Evolutionary conservation across 2,797 vertebrate genomes (phyloP).

Genomic region (Limnodromus scolopaceus): DNA sequence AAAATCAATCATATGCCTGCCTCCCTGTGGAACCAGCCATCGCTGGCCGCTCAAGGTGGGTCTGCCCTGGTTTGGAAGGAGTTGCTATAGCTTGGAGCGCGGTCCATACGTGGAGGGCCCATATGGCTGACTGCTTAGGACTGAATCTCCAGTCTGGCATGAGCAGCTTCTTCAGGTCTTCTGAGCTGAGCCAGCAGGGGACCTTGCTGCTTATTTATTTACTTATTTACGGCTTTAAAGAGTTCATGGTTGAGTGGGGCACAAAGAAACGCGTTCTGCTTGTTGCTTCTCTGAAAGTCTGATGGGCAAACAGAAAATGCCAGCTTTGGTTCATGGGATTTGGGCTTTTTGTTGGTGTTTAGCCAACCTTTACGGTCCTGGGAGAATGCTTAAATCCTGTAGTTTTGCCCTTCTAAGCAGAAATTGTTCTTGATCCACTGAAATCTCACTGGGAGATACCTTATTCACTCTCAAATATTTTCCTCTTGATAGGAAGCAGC

Average conservation of each 20-base stretch:
- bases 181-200: background rate
- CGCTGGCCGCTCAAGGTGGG: accelerated
- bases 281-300: background rate
- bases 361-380: background rate
- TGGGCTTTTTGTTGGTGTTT: background rate
- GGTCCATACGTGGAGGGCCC: background rate
- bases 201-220: constrained; percentile 28
- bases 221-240: constrained; percentile 37
- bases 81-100: background rate
- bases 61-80: background rate
- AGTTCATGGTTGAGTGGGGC: background rate
- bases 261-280: background rate
- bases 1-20: background rate
- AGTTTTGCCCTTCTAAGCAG: background rate
- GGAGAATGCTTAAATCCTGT: background rate
- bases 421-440: background rate
- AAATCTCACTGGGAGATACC: background rate
- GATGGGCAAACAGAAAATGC: background rate
- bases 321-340: background rate
- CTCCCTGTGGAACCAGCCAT: background rate
- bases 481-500: background rate
- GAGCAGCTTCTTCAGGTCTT: background rate
- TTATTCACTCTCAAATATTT: background rate
- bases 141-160: accelerated
- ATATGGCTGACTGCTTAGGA: background rate